Percentiles rank a stretch among this genome's conserved stretches.
Conservation (phyloP, 2,113 vertebrate genomes). For the Sinosuthora webbiana region DNA sequence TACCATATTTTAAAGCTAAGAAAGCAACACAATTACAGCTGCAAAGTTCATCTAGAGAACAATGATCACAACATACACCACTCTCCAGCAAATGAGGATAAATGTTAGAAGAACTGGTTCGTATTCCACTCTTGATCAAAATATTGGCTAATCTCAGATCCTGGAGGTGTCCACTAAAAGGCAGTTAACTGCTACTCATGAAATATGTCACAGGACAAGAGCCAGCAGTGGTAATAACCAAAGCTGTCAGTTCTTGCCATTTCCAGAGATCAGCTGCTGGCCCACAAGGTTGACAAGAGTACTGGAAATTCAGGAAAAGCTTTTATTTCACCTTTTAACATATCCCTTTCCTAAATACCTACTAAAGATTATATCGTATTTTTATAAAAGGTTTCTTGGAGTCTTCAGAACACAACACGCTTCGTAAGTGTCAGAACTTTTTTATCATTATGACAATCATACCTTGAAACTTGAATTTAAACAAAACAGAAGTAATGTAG, state of each 20-base stretch:
- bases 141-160: neutral
- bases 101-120: neutral
- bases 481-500: neutral
- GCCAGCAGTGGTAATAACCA: neutral
- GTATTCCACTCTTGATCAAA: neutral
- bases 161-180: neutral
- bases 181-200: neutral
- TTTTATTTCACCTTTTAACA: neutral
- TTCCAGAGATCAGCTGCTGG: neutral
- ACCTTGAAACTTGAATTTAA: neutral
- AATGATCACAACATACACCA: neutral
- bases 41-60: neutral
- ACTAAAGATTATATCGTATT: neutral
- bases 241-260: neutral
- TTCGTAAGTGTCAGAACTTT: fast-evolving
- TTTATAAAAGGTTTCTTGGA: neutral
- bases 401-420: neutral
- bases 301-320: neutral
- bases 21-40: neutral
- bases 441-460: neutral
- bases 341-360: neutral
- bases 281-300: neutral
- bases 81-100: neutral
- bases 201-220: neutral
- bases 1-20: neutral